phyloP scores from a whole-genome alignment of 2,888 invertebrate genomes.

The Cephus rjabovi region DNA sequence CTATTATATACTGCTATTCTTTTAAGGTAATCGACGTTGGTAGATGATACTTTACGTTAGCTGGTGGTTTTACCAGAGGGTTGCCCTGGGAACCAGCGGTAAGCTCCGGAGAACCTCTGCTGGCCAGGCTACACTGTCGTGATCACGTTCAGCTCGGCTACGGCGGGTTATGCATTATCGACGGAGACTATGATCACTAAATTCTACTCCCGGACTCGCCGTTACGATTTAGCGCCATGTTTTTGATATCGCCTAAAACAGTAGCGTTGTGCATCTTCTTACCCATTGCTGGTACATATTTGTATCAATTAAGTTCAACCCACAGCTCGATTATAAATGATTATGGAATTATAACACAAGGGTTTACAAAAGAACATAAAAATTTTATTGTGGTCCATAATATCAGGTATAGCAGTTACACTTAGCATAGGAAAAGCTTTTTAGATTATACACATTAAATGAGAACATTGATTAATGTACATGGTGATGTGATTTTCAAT shows the following conservation, averaged over 20 bases:
- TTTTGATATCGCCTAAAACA: too few relatives aligned
- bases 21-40: neutral
- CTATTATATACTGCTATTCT: neutral
- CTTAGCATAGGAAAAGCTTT: conserved; percentile 24
- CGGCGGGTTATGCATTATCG: too few relatives aligned
- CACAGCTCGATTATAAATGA: neutral
- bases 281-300: neutral
- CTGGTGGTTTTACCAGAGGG: too few relatives aligned
- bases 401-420: conserved; percentile 50
- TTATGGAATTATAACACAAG: neutral
- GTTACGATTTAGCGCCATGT: too few relatives aligned
- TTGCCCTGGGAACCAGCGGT: too few relatives aligned
- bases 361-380: conserved; percentile 54
- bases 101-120: rapidly evolving
- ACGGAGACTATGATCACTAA: too few relatives aligned
- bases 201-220: too few relatives aligned
- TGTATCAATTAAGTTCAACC: neutral
- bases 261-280: too few relatives aligned
- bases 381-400: conserved; percentile 56
- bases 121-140: too few relatives aligned
- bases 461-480: conserved; percentile 12
- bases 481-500: conserved; percentile 14
- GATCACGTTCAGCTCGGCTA: too few relatives aligned
- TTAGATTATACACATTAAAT: conserved; percentile 19
- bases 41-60: too few relatives aligned